These are phyloP conservation scores for Tenthredo distinguenda DNA, from an alignment of 2,888 invertebrate species.

Conservation along the genomic window DNA sequence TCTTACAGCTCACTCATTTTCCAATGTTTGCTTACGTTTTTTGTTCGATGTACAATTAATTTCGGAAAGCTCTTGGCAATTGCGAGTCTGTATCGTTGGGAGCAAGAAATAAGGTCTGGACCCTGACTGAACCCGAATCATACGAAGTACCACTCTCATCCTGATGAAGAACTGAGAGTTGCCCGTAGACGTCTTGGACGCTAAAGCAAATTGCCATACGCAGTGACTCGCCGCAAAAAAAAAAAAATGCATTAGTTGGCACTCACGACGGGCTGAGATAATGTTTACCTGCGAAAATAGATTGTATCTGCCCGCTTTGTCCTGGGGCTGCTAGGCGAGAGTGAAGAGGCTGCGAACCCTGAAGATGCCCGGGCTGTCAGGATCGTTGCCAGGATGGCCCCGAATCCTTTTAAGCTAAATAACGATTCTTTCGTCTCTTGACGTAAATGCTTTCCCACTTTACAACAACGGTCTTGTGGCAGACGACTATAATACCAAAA, in stretches of 20 bases:
- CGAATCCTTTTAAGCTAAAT: slow-evolving; percentile 47
- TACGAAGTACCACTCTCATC: slow-evolving; percentile 8
- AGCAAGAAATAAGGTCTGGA: not conserved
- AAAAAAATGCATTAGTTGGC: slow-evolving; percentile 46
- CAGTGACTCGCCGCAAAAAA: slow-evolving; percentile 46
- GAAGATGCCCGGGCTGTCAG: slow-evolving; percentile 34
- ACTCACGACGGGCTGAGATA: slow-evolving; percentile 44
- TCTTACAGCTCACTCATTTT: not conserved
- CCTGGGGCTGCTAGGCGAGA: slow-evolving; percentile 27
- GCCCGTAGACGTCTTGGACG: slow-evolving; percentile 1
- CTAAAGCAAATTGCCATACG: slow-evolving; percentile 47
- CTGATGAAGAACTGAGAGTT: not conserved
- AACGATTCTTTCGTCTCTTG: slow-evolving; percentile 47
- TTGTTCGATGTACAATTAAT: slow-evolving; percentile 9
- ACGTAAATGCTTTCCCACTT: slow-evolving; percentile 42
- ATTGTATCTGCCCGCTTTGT: slow-evolving; percentile 48
- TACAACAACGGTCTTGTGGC: slow-evolving; percentile 32
- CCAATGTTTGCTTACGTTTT: not conserved
- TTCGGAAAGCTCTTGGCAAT: not conserved
- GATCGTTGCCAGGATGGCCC: slow-evolving; percentile 33
- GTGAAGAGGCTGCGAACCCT: slow-evolving; percentile 40
- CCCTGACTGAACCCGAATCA: slow-evolving; percentile 38
- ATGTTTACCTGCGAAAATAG: slow-evolving; percentile 49
- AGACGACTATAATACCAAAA: not conserved
- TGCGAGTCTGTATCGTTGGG: not conserved